Evolutionary conservation across 1,140 invertebrate species (phyloP).

Genomic region (Penaeus indicus): DNA sequence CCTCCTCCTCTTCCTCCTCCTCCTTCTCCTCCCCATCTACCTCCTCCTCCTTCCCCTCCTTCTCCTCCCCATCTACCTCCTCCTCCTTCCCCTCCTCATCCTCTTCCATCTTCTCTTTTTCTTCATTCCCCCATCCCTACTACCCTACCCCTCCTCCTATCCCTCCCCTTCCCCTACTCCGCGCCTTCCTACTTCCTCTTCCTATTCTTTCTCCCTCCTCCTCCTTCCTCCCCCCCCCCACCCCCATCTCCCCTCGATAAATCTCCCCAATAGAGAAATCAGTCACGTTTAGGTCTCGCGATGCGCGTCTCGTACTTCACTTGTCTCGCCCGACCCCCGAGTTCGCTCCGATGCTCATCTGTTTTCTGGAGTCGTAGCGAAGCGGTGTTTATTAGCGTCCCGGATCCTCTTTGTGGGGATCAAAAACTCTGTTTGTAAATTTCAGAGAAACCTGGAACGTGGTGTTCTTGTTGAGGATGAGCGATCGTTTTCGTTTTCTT

Average conservation of each 20-base stretch:
- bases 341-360: slow-evolving; percentile 29
- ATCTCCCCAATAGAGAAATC: slow-evolving; percentile 39
- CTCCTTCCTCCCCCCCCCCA: not conserved
- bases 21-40: too few species aligned
- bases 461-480: not conserved
- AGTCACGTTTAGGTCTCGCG: slow-evolving; percentile 39
- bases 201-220: not conserved
- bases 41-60: too few species aligned
- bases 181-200: not conserved
- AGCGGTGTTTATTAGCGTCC: slow-evolving; percentile 38
- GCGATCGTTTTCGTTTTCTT: not conserved
- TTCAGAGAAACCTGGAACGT: not conserved
- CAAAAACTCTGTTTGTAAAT: slow-evolving; percentile 37
- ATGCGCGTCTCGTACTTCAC: slow-evolving; percentile 34
- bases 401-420: slow-evolving; percentile 7
- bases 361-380: slow-evolving; percentile 31
- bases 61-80: too few species aligned
- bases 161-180: not conserved
- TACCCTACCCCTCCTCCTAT: too few species aligned
- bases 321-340: slow-evolving; percentile 20
- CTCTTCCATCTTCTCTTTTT: too few species aligned
- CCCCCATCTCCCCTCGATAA: slow-evolving; percentile 1
- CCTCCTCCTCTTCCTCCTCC: too few species aligned
- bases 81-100: too few species aligned
- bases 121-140: too few species aligned